Evolutionary conservation across 2,113 vertebrate species (phyloP).

Genomic region (pig (Sus scrofa)): DNA sequence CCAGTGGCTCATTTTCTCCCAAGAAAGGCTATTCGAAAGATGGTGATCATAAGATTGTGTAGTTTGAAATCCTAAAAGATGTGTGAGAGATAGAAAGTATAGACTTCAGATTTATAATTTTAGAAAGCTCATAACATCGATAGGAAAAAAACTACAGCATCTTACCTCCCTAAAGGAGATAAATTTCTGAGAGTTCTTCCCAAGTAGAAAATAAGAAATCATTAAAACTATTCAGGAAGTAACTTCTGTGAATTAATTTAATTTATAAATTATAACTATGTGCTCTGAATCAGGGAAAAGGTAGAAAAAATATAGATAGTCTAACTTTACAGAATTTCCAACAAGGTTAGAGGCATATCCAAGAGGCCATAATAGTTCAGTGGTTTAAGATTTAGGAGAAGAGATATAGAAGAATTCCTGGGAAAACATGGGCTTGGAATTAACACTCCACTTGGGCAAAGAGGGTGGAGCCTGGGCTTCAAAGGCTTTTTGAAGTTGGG

Average conservation of each 20-base stretch:
- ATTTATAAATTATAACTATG: background rate
- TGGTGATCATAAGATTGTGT: slow-evolving; percentile 34
- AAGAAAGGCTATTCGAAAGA: slow-evolving; percentile 67
- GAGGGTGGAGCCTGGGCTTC: background rate
- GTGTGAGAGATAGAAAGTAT: slow-evolving; percentile 31
- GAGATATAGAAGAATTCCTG: background rate
- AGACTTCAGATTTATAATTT: slow-evolving; percentile 58
- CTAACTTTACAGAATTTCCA: background rate
- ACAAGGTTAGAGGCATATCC: background rate
- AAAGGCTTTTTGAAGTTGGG: background rate
- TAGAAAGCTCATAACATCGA: slow-evolving; percentile 45
- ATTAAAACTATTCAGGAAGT: background rate
- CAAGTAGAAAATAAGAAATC: background rate
- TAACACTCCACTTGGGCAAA: background rate
- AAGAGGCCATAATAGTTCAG: background rate
- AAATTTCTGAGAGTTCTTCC: background rate
- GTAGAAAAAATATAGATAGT: background rate
- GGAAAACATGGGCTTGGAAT: background rate
- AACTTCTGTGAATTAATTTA: background rate
- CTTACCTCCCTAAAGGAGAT: background rate
- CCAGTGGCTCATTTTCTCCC: slow-evolving; percentile 46
- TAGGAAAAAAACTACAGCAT: background rate
- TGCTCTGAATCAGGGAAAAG: background rate
- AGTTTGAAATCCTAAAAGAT: slow-evolving; percentile 34
- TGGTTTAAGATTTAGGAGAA: background rate